A percentile compares a stretch with the other conserved stretches of the same genome.
phyloP scores from a whole-genome alignment of 2,888 invertebrate genomes.

The Pelosia muscerda region DNA sequence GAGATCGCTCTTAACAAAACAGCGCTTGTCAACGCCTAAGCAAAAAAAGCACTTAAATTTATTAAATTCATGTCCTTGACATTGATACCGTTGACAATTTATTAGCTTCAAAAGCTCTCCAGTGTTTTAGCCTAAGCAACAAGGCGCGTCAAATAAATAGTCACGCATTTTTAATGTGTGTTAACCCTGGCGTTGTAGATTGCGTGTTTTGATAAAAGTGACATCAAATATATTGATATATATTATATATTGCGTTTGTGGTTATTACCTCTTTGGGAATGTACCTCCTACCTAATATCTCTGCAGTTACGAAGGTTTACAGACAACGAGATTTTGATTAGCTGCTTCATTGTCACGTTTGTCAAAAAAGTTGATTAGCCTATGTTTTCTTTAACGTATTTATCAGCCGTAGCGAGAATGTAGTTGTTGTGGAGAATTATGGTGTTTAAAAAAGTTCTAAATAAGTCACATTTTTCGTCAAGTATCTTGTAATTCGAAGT shows the following conservation, averaged over 20 bases:
- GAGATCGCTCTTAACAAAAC: background rate
- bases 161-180: slow-evolving; percentile 32
- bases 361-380: too few species aligned
- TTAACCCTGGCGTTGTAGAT: slow-evolving; percentile 30
- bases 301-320: background rate
- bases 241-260: background rate
- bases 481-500: too few species aligned
- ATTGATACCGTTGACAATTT: slow-evolving; percentile 32
- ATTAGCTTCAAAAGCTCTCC: slow-evolving; percentile 37
- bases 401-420: too few species aligned
- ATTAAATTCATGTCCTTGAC: slow-evolving; percentile 40
- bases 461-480: too few species aligned
- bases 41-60: background rate
- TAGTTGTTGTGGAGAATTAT: too few species aligned
- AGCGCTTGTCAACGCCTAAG: background rate
- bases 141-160: slow-evolving; percentile 29
- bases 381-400: too few species aligned
- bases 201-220: slow-evolving; percentile 30
- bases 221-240: slow-evolving; percentile 4
- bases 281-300: background rate
- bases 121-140: slow-evolving; percentile 41
- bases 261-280: background rate
- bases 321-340: background rate
- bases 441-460: too few species aligned
- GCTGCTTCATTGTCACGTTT: too few species aligned